Percentiles rank a stretch among this genome's conserved stretches.
Conservation (phyloP, 2,797 vertebrate genomes). For the Lacerta bilineata region DNA sequence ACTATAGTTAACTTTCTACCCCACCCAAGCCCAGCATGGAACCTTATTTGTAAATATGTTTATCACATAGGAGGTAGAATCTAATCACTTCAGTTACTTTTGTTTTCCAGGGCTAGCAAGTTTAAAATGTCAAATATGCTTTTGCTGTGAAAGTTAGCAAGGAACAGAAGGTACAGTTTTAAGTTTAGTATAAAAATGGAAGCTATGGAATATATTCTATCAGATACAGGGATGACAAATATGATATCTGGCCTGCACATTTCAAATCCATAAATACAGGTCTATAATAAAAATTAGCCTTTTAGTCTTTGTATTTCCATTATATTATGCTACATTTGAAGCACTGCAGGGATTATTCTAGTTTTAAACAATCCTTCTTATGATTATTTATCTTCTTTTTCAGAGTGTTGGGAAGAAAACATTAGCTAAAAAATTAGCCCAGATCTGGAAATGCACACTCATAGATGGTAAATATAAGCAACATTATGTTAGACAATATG, state of each 20-base stretch:
- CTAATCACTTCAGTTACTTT: conserved; percentile 8
- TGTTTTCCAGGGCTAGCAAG: neutral
- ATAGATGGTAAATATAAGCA: conserved; percentile 87
- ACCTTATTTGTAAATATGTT: neutral
- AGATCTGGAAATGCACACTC: conserved; percentile 88
- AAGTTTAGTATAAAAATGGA: conserved; percentile 8
- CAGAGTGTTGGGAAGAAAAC: conserved; percentile 94
- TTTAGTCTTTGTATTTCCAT: conserved; percentile 12
- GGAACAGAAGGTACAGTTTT: neutral
- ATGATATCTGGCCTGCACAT: conserved; percentile 15
- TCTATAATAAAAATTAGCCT: conserved; percentile 21
- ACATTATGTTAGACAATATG: neutral
- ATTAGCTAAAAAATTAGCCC: conserved; percentile 86
- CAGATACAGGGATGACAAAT: neutral
- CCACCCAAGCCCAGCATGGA: neutral
- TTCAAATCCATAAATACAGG: neutral
- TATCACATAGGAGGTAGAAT: neutral
- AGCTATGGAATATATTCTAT: conserved; percentile 4
- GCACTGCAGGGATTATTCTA: conserved; percentile 26
- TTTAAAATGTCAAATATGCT: conserved; percentile 24
- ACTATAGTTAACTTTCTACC: neutral
- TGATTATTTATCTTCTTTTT: conserved; percentile 66
- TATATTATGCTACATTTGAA: conserved; percentile 6
- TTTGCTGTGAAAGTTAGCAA: conserved; percentile 30
- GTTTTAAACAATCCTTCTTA: conserved; percentile 33